Conservation (phyloP, 1,140 invertebrate species). For the Macrotrachela quadricornifera region DNA sequence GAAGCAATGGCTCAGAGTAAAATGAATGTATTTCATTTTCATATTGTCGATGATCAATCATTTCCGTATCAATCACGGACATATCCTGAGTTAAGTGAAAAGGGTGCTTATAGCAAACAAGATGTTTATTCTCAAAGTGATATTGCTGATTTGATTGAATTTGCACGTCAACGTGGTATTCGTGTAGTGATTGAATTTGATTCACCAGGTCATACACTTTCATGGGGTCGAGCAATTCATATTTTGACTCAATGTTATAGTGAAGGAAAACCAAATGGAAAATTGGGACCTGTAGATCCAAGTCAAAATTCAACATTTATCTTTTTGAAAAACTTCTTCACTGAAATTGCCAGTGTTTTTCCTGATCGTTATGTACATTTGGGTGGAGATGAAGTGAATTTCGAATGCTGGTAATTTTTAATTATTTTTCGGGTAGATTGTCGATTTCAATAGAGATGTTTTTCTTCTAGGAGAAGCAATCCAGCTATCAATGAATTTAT, state of each 20-base stretch:
- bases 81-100: constrained; percentile 15
- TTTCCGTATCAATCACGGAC: constrained; percentile 43
- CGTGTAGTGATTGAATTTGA: constrained; percentile 29
- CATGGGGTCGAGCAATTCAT: constrained; percentile 1
- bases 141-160: constrained; percentile 24
- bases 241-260: constrained; percentile 48
- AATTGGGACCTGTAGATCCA: constrained; percentile 38
- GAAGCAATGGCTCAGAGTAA: constrained; percentile 7
- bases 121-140: constrained; percentile 13
- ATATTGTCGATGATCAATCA: constrained; percentile 41
- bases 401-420: constrained; percentile 53
- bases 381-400: constrained; percentile 72
- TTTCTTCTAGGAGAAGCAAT: constrained; percentile 45
- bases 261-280: constrained; percentile 31
- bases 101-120: constrained; percentile 20
- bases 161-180: constrained; percentile 26
- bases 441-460: not conserved
- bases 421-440: too few relatives aligned
- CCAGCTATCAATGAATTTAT: constrained; percentile 49
- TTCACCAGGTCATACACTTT: constrained; percentile 39
- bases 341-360: constrained; percentile 20
- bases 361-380: constrained; percentile 29
- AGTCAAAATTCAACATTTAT: constrained; percentile 16
- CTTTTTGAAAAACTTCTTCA: constrained; percentile 21
- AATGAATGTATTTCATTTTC: constrained; percentile 41